phyloP scores from a whole-genome alignment of 2,888 invertebrate genomes.

The Rotaria macrura region DNA sequence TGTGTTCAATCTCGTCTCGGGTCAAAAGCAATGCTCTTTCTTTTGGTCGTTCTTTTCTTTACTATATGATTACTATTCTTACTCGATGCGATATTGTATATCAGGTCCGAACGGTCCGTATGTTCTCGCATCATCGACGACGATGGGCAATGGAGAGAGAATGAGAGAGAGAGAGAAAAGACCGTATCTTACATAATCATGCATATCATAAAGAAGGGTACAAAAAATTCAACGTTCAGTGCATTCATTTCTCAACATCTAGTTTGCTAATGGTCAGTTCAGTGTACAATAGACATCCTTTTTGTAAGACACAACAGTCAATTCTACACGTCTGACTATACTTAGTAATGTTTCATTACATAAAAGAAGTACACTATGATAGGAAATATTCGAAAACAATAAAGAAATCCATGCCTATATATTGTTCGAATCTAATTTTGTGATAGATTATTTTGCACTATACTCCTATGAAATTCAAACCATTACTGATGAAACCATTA shows the following conservation, averaged over 20 bases:
- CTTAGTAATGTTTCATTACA: too few relatives aligned
- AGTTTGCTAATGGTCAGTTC: background rate
- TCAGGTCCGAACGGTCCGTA: background rate
- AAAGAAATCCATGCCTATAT: too few relatives aligned
- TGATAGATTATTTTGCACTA: too few relatives aligned
- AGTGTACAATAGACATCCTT: background rate
- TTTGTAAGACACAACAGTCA: background rate
- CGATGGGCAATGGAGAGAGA: slow-evolving; percentile 8
- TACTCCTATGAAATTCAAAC: too few relatives aligned
- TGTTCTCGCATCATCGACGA: slow-evolving; percentile 8
- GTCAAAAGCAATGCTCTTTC: slow-evolving; percentile 8
- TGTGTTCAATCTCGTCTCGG: slow-evolving; percentile 3
- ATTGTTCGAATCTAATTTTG: too few relatives aligned
- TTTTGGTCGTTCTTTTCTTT: background rate
- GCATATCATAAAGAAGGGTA: background rate
- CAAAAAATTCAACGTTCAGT: background rate
- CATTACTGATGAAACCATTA: too few relatives aligned
- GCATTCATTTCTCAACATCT: background rate
- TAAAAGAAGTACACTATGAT: too few relatives aligned
- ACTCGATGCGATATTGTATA: background rate
- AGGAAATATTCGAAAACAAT: too few relatives aligned
- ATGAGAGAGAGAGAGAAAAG: background rate
- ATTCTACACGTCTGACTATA: too few relatives aligned
- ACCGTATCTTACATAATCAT: background rate
- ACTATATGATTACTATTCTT: background rate